Evolutionary conservation across 2,797 vertebrate genomes (phyloP).

Genomic region (Hafferia zeledoni): DNA sequence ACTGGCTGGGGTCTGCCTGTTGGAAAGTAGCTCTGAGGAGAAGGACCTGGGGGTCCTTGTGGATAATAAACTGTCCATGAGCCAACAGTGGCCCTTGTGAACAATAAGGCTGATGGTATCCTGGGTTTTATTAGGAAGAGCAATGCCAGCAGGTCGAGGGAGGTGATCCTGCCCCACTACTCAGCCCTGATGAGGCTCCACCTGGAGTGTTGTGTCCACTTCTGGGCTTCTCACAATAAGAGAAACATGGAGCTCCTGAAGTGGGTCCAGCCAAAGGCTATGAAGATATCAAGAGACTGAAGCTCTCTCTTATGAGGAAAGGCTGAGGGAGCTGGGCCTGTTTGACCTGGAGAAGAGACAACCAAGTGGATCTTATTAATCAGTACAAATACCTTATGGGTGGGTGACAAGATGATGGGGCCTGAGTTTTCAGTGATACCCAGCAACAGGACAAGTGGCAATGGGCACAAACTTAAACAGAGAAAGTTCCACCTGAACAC

Average conservation of each 20-base stretch:
- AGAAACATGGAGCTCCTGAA: neutral
- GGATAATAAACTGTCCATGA: neutral
- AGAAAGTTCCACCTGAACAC: neutral
- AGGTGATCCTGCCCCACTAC: neutral
- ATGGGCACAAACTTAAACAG: neutral
- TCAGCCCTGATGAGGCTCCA: no score
- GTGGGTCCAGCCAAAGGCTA: no score
- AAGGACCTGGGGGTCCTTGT: neutral
- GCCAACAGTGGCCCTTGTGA: neutral
- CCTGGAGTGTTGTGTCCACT: neutral
- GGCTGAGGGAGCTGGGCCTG: neutral
- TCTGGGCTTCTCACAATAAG: neutral
- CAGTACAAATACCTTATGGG: neutral
- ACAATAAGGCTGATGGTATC: neutral
- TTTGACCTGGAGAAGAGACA: neutral
- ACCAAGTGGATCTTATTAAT: neutral
- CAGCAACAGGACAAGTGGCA: neutral
- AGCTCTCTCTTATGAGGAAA: neutral
- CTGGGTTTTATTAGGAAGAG: neutral
- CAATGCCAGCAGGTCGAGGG: neutral
- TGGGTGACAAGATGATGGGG: neutral
- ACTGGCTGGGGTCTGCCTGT: no score
- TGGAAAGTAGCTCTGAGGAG: neutral
- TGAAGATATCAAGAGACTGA: neutral
- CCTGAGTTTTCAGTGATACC: neutral